Percentiles rank a stretch among this genome's conserved stretches.
These are phyloP conservation scores for Mesoligia furuncula DNA, from an alignment of 2,888 invertebrate species.

Conservation along the genomic window DNA sequence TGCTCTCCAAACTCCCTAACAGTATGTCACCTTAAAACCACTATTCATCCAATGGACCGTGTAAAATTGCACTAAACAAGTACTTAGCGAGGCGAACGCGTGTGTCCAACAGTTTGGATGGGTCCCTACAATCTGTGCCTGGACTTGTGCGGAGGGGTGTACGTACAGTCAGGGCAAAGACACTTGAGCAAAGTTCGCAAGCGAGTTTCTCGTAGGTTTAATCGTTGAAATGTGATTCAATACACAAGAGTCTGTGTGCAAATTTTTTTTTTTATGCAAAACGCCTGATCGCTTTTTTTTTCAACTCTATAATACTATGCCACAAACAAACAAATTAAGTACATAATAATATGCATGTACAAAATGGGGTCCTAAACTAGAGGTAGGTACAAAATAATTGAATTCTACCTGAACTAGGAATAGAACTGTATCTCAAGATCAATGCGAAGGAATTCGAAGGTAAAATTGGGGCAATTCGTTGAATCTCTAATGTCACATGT, in stretches of 20 bases:
- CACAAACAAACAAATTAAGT: no score
- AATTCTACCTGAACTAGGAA: no score
- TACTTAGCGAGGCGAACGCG: conserved; percentile 50
- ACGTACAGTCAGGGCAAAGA: neutral
- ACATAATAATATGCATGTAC: neutral
- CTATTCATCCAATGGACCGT: conserved; percentile 32
- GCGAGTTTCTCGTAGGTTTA: neutral
- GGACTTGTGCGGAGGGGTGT: conserved; percentile 31
- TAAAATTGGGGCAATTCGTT: neutral
- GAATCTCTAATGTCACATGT: neutral
- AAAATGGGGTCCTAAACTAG: neutral
- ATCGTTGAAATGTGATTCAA: neutral
- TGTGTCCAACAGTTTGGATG: conserved; percentile 62
- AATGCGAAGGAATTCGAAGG: no score
- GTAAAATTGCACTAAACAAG: conserved; percentile 63
- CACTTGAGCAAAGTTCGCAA: no score
- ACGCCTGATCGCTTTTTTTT: neutral
- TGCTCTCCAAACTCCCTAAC: neutral
- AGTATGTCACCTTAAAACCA: conserved; percentile 32
- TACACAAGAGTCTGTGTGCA: neutral
- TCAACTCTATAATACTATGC: no score
- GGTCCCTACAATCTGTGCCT: conserved; percentile 19
- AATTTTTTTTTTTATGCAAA: neutral
- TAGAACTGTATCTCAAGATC: no score
- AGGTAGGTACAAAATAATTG: neutral